Conservation (phyloP, 2,113 vertebrate genomes). For the Festucalex cinctus region DNA sequence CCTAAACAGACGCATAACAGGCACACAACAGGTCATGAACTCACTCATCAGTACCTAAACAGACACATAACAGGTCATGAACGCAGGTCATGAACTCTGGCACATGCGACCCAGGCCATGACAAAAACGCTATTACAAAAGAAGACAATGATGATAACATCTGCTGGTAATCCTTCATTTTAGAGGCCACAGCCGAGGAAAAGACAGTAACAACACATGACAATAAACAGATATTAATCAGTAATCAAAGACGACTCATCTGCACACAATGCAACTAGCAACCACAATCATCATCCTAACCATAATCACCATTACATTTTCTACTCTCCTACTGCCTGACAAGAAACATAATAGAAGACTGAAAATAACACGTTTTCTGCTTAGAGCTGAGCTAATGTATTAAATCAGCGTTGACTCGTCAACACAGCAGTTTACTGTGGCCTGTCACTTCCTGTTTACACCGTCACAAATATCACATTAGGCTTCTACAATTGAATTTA, state of each 20-base stretch:
- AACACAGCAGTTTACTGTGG: conserved; percentile 19
- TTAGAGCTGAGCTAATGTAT: conserved; percentile 11
- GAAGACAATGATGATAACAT: background rate
- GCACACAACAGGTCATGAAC: too few relatives aligned
- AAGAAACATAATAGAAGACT: background rate
- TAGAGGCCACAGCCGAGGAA: background rate
- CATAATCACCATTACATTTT: background rate
- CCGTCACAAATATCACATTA: conserved; percentile 9
- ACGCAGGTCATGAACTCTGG: too few relatives aligned
- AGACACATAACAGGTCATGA: too few relatives aligned
- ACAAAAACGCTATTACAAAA: background rate
- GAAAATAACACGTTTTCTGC: background rate
- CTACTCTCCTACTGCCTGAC: background rate
- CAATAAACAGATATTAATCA: background rate
- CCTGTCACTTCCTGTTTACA: conserved; percentile 13
- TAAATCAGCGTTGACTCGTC: conserved; percentile 9
- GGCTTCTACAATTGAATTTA: conserved; percentile 6
- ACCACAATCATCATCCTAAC: background rate
- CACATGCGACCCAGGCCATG: too few relatives aligned
- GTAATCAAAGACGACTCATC: background rate
- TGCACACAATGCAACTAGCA: background rate
- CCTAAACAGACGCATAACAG: too few relatives aligned
- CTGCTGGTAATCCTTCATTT: background rate
- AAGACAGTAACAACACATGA: background rate
- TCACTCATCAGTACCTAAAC: too few relatives aligned